phyloP scores from a whole-genome alignment of 2,113 vertebrate genomes.

The Dipodomys spectabilis region DNA sequence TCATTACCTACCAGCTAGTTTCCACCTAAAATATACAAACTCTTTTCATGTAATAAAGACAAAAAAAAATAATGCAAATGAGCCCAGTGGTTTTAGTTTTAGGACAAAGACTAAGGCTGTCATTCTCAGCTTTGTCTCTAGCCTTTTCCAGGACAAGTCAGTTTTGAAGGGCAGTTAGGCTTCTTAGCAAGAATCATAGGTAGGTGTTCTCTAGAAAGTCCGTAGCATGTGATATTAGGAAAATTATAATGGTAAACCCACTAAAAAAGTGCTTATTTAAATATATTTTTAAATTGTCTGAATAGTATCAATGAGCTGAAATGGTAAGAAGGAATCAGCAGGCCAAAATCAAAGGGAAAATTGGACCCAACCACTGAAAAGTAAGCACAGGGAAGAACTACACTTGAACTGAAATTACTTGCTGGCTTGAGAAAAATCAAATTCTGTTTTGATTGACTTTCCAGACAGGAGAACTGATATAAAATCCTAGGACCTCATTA shows the following conservation, averaged over 20 bases:
- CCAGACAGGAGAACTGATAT: neutral
- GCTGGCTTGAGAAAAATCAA: slow-evolving; percentile 9
- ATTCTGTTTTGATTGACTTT: slow-evolving; percentile 10
- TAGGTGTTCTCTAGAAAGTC: neutral
- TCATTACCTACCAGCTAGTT: neutral
- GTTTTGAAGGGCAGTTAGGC: slow-evolving; percentile 31
- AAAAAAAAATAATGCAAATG: neutral
- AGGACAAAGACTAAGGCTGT: neutral
- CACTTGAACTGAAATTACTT: neutral
- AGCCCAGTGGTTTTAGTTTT: slow-evolving; percentile 2
- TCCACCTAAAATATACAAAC: slow-evolving; percentile 47
- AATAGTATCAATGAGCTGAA: neutral
- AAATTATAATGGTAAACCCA: neutral
- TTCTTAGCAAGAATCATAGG: slow-evolving; percentile 17
- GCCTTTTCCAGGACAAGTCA: neutral
- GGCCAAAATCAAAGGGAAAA: neutral
- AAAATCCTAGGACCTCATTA: neutral
- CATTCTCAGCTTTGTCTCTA: neutral
- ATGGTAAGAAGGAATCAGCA: neutral
- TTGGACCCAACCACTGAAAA: neutral
- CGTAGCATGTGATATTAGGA: neutral
- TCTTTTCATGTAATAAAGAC: slow-evolving; percentile 69
- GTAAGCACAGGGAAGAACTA: neutral
- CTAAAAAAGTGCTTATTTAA: slow-evolving; percentile 30
- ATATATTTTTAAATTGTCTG: slow-evolving; percentile 1